These are phyloP conservation scores for Anoncus sp. DNA, from an alignment of 2,888 invertebrate species.

Conservation along the genomic window DNA sequence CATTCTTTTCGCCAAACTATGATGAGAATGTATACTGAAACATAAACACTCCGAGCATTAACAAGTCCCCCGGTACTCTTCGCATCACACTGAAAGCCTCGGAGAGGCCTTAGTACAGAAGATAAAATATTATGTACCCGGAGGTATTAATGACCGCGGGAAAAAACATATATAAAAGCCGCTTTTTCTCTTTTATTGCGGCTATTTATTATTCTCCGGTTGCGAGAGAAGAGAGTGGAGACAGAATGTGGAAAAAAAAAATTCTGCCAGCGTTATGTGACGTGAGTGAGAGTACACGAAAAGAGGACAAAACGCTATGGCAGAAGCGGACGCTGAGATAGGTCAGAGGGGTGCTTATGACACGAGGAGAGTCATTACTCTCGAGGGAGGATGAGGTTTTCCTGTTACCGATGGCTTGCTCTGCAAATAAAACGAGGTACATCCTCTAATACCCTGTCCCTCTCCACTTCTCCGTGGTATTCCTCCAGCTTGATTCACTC, in stretches of 20 bases:
- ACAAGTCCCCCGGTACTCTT: not conserved
- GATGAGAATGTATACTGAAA: too few species aligned
- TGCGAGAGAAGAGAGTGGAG: slow-evolving; percentile 11
- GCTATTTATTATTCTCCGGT: slow-evolving; percentile 38
- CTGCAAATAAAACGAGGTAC: slow-evolving; percentile 40
- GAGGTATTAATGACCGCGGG: slow-evolving; percentile 26
- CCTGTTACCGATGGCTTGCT: slow-evolving; percentile 5
- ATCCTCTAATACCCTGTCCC: slow-evolving; percentile 30
- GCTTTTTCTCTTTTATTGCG: slow-evolving; percentile 8
- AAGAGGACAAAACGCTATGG: slow-evolving; percentile 12
- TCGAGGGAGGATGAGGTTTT: not conserved
- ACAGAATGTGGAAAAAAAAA: slow-evolving; percentile 1
- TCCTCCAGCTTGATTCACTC: not conserved
- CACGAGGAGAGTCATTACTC: slow-evolving; percentile 40
- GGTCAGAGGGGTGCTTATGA: slow-evolving; percentile 40
- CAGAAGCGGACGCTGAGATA: slow-evolving; percentile 21
- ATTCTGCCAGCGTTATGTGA: slow-evolving; percentile 17
- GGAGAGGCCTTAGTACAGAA: not conserved
- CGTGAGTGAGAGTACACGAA: not conserved
- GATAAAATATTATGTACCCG: slow-evolving; percentile 34
- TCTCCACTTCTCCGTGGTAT: not conserved
- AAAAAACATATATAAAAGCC: slow-evolving; percentile 9
- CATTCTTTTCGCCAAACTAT: too few species aligned
- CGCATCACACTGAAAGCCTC: not conserved
- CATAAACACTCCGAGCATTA: too few species aligned